Conservation (phyloP, 2,888 invertebrate species). For the Epiblema foenella region DNA sequence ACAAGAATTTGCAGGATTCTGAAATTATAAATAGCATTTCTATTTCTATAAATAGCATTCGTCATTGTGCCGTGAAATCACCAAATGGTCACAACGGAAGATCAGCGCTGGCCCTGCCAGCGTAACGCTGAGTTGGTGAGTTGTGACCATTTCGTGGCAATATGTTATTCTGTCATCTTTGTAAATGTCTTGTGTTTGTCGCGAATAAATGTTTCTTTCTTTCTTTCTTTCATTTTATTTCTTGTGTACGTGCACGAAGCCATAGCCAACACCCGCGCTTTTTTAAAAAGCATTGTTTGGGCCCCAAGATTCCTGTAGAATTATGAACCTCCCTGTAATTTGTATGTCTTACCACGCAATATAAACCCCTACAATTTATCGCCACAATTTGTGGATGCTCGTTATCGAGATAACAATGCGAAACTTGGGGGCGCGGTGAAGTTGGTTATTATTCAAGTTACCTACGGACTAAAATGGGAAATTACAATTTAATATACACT, state of each 20-base stretch:
- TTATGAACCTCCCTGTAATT: constrained; percentile 17
- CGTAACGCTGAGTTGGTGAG: too few relatives aligned
- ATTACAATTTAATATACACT: not conserved
- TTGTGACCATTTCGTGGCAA: too few relatives aligned
- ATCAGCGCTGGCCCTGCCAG: too few relatives aligned
- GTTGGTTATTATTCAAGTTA: constrained; percentile 1
- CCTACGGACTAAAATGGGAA: not conserved
- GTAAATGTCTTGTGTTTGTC: too few relatives aligned
- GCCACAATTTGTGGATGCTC: constrained; percentile 15
- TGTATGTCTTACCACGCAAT: constrained; percentile 5
- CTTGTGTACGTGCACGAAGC: not conserved
- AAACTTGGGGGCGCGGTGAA: not conserved
- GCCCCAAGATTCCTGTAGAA: not conserved
- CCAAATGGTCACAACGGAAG: too few relatives aligned
- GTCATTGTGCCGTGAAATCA: too few relatives aligned
- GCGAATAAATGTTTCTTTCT: too few relatives aligned
- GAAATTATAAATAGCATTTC: too few relatives aligned
- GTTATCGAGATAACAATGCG: constrained; percentile 5
- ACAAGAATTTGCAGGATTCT: too few relatives aligned
- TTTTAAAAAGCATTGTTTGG: constrained; percentile 11
- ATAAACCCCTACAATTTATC: constrained; percentile 17
- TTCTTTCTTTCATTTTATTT: too few relatives aligned
- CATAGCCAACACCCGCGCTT: not conserved
- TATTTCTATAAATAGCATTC: too few relatives aligned
- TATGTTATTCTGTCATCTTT: too few relatives aligned